phyloP scores from a whole-genome alignment of 2,888 invertebrate species.

The Dascillus cervinus region DNA sequence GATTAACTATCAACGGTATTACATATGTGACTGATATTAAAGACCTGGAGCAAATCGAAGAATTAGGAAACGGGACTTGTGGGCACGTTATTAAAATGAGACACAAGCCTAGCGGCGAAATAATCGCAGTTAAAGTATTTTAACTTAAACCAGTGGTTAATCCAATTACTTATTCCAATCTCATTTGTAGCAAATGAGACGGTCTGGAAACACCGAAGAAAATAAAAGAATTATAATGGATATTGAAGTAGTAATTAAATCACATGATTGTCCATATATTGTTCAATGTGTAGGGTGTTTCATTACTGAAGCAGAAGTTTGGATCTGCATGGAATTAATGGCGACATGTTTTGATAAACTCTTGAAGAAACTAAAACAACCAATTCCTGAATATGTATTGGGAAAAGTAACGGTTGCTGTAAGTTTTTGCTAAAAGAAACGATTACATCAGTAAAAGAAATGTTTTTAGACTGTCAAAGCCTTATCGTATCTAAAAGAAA shows the following conservation, averaged over 20 bases:
- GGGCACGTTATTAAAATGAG: conserved; percentile 97
- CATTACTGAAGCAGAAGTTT: conserved; percentile 94
- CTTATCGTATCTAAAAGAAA: conserved; percentile 93
- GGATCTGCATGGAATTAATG: conserved; percentile 99
- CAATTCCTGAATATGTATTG: conserved; percentile 93
- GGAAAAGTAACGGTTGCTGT: conserved; percentile 97
- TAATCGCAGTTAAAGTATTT: conserved; percentile 87
- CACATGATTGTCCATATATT: conserved; percentile 94
- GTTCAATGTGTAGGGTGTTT: conserved; percentile 97
- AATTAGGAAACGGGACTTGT: conserved; percentile 91
- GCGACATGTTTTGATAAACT: conserved; percentile 97
- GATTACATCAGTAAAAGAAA: conserved; percentile 5
- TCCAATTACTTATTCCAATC: conserved; percentile 3
- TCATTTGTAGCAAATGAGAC: conserved; percentile 78
- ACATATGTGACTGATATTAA: conserved; percentile 75
- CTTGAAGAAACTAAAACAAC: conserved; percentile 71
- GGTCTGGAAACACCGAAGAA: conserved; percentile 94
- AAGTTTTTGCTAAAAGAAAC: conserved; percentile 37
- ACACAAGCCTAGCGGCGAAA: conserved; percentile 74
- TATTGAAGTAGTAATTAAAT: conserved; percentile 94
- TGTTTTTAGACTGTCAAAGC: conserved; percentile 82
- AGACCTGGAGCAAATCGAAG: conserved; percentile 78
- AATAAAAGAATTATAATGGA: conserved; percentile 99
- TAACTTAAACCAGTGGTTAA: conserved; percentile 5
- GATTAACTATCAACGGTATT: conserved; percentile 72